Percentiles rank a stretch among this genome's conserved stretches.
phyloP scores from a whole-genome alignment of 2,888 invertebrate species.

The Stomorhina lunata region DNA sequence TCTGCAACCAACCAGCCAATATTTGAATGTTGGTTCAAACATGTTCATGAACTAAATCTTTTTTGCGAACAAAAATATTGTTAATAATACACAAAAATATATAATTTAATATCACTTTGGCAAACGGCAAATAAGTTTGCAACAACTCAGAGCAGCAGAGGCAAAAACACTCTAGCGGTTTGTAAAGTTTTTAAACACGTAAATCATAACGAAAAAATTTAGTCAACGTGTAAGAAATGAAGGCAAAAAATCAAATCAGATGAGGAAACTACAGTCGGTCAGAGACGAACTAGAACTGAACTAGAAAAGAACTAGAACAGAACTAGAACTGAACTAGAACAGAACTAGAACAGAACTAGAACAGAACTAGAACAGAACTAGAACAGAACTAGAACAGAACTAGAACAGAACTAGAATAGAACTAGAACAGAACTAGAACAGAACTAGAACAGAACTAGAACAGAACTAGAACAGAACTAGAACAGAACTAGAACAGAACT shows the following conservation, averaged over 20 bases:
- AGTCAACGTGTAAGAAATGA: conserved; percentile 54
- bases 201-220: conserved; percentile 56
- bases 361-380: no score
- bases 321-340: no score
- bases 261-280: background rate
- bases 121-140: conserved; percentile 21
- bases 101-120: conserved; percentile 55
- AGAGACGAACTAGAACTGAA: background rate
- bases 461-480: no score
- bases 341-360: no score
- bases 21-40: conserved; percentile 42
- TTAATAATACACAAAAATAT: conserved; percentile 53
- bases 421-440: no score
- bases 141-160: conserved; percentile 8
- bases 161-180: conserved; percentile 25
- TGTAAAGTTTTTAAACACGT: conserved; percentile 44
- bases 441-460: no score
- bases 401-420: no score
- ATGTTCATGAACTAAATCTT: conserved; percentile 55
- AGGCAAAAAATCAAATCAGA: conserved; percentile 23
- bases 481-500: no score
- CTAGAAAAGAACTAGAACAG: no score
- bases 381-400: no score
- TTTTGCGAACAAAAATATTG: background rate
- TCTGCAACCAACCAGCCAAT: conserved; percentile 8